Base-by-base conservation (phyloP, 2,888 invertebrate species). In the Globia sparganii region DNA sequence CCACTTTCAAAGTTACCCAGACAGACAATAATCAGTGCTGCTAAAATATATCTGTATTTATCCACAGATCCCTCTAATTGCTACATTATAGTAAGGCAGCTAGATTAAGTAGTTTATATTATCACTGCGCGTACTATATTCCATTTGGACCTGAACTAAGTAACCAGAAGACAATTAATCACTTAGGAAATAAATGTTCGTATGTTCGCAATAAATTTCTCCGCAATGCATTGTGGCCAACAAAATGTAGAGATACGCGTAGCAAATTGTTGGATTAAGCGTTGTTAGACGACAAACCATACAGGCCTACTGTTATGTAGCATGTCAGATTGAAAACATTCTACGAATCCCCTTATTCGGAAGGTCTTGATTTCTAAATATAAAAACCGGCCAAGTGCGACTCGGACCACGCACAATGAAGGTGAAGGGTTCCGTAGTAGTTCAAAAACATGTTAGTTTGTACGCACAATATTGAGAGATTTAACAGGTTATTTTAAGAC, bases 151-250 rank as follows among this genome's bases (percentile, higher is more conserved):
- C 62, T 53, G 11, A 72, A 74, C 79, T 64, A 78, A 85, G 61
- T 62, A 74, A 65, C 40, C 68, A 58, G 66, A 67, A 82, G 75
- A 81, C 65, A 70, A 85, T 85, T 67, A 74, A 84, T 84, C 83
- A 84, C 84, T 79, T 69, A 58, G 72, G 49, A 66, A 84, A 85
- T 84, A 82, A 85, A 84, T 72, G 84, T 79, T 59, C 64, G 65
- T 66, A 56, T 58, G 79, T 37, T 69, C 56, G 86, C 76, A 76
- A 84, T 84, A 84, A 84, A 84, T 84, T 76, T 85, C 79, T 64
- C 46, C 43, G 46, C 56, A 69, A 72, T 78, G 64, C 75, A 64
- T 64, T 81, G 65, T 67, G 62, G 72, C 40, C 18, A 72, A 77
- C 74, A 70, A 78, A 85, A 85, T 81, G 85, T 61, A 40, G 64